A percentile compares a stretch with the other conserved stretches of the same genome.
Evolutionary conservation across 2,113 vertebrate species (phyloP).

Genomic region (Mandrillus leucophaeus): DNA sequence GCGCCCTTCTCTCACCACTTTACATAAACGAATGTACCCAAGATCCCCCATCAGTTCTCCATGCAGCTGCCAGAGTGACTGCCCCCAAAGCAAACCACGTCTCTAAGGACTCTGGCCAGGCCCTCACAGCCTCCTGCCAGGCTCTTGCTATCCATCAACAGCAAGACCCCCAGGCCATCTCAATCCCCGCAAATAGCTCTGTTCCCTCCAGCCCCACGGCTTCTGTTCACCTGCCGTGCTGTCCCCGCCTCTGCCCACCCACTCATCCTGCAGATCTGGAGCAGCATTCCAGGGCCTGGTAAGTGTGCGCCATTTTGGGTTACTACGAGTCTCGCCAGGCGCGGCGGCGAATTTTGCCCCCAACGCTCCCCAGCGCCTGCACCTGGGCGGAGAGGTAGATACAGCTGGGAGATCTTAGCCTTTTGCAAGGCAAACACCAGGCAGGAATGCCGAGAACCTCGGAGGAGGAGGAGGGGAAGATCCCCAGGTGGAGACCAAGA

Average conservation of each 20-base stretch:
- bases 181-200: background rate
- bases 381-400: too few relatives aligned
- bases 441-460: background rate
- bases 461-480: too few relatives aligned
- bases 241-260: background rate
- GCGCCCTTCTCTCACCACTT: background rate
- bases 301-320: background rate
- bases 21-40: background rate
- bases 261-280: background rate
- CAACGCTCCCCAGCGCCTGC: background rate
- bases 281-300: background rate
- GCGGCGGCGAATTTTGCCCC: background rate
- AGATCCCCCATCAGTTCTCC: too few relatives aligned
- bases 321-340: background rate
- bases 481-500: background rate
- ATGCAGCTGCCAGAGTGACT: background rate
- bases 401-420: fast-evolving
- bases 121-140: background rate
- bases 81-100: background rate
- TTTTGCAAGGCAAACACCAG: background rate
- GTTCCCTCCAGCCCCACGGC: too few relatives aligned
- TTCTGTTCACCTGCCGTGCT: fast-evolving
- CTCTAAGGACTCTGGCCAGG: background rate
- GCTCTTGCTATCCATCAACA: background rate
- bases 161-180: background rate